These are phyloP conservation scores for Andricus grossulariae DNA, from an alignment of 1,140 invertebrate genomes.

Conservation along the genomic window DNA sequence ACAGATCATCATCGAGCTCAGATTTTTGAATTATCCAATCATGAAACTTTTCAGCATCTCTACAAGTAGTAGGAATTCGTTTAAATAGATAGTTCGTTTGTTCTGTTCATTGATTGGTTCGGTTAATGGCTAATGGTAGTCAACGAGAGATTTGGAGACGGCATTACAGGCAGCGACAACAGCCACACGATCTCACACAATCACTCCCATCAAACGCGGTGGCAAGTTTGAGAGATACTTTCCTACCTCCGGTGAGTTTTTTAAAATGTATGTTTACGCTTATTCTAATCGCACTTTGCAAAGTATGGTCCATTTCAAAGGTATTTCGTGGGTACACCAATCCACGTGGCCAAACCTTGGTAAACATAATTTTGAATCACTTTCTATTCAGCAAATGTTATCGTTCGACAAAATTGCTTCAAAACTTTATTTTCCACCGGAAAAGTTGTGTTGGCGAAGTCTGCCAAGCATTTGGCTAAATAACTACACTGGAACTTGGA, in stretches of 20 bases:
- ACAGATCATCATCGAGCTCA: constrained; percentile 35
- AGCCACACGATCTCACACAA: constrained; percentile 82
- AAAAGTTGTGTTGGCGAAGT: no score
- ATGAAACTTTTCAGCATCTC: constrained; percentile 22
- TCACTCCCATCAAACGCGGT: constrained; percentile 84
- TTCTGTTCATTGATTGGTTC: constrained; percentile 75
- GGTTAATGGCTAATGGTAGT: constrained; percentile 75
- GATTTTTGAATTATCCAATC: constrained; percentile 17
- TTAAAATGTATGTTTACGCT: constrained; percentile 70
- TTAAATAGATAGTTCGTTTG: constrained; percentile 69
- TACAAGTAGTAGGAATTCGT: constrained; percentile 47
- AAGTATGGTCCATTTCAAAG: neutral
- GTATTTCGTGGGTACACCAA: no score
- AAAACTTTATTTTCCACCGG: no score
- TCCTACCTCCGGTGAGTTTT: constrained; percentile 85
- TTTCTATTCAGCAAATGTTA: no score
- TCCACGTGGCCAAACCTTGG: no score
- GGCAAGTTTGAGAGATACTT: constrained; percentile 86
- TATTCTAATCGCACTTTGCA: constrained; percentile 31
- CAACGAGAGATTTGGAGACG: constrained; percentile 78
- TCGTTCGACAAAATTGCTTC: no score
- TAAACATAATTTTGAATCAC: no score
- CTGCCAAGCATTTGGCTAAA: no score
- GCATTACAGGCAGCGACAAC: constrained; percentile 82
- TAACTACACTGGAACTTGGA: no score